A percentile compares a stretch with the other conserved stretches of the same genome.
phyloP scores from a whole-genome alignment of 1,140 invertebrate species.

The Drosophila pseudoobscura region DNA sequence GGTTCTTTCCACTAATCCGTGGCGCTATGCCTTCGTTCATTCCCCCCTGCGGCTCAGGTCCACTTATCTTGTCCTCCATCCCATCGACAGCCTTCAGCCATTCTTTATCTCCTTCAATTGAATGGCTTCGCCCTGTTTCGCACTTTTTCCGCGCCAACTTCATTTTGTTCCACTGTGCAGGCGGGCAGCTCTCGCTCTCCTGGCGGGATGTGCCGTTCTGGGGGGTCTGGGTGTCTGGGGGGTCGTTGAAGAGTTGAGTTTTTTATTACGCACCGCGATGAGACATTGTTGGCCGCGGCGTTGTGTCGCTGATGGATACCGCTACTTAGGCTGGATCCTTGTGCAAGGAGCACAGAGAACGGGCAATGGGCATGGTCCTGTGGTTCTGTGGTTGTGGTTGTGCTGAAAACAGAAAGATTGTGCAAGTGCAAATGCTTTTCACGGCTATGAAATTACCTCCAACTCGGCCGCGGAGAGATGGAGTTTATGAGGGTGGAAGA shows the following conservation, averaged over 20 bases:
- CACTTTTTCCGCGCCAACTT: slow-evolving; percentile 16
- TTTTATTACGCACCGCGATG: slow-evolving; percentile 68
- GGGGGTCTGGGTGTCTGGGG: background rate
- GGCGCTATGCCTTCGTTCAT: background rate
- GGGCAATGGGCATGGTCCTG: too few species aligned
- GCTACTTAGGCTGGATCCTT: slow-evolving; percentile 60
- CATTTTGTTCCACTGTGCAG: slow-evolving; percentile 42
- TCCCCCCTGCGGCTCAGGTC: too few species aligned
- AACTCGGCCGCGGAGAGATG: slow-evolving; percentile 19
- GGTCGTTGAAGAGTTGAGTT: slow-evolving; percentile 8
- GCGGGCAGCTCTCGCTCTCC: slow-evolving; percentile 1
- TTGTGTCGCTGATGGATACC: slow-evolving; percentile 67
- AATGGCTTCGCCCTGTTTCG: background rate
- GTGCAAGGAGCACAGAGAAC: background rate
- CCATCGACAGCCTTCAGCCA: background rate
- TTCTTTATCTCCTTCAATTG: background rate
- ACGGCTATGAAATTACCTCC: slow-evolving; percentile 68
- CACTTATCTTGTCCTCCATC: too few species aligned
- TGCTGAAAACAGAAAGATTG: slow-evolving; percentile 58
- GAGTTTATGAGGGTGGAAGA: background rate
- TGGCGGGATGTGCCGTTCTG: background rate
- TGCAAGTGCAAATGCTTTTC: slow-evolving; percentile 63
- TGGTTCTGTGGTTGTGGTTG: slow-evolving; percentile 2
- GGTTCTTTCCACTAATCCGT: too few species aligned
- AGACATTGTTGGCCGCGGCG: slow-evolving; percentile 65